phyloP scores from a whole-genome alignment of 2,113 vertebrate genomes.

The Siphamia tubifer region DNA sequence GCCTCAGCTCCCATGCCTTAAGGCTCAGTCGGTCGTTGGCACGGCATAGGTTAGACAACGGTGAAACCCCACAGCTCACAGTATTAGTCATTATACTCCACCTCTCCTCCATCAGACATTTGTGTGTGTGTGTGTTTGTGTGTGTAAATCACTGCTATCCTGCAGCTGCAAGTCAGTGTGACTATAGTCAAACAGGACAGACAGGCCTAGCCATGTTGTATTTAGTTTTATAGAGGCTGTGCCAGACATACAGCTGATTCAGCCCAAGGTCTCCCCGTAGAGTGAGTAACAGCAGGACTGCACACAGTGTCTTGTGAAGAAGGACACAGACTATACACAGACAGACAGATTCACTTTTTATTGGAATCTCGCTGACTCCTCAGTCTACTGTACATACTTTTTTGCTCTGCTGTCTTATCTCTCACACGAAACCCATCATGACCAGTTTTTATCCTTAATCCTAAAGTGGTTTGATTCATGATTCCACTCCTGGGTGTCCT shows the following conservation, averaged over 20 bases:
- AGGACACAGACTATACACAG: slow-evolving; percentile 40
- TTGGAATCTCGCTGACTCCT: slow-evolving; percentile 30
- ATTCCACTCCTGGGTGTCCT: not conserved
- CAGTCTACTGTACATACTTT: slow-evolving; percentile 29
- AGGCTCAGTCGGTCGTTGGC: slow-evolving; percentile 41
- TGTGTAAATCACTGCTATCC: slow-evolving; percentile 31
- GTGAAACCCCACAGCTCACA: slow-evolving; percentile 25
- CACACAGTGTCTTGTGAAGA: not conserved
- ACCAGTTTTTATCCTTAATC: not conserved
- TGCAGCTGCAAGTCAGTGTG: slow-evolving; percentile 52
- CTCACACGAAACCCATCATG: not conserved
- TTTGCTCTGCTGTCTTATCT: not conserved
- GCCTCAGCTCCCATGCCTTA: slow-evolving; percentile 25
- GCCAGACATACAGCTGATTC: slow-evolving; percentile 62
- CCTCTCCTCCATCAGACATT: not conserved
- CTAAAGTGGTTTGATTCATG: not conserved
- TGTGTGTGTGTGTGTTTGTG: not conserved
- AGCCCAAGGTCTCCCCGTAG: slow-evolving; percentile 41
- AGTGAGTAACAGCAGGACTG: slow-evolving; percentile 46
- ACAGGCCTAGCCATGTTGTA: slow-evolving; percentile 47
- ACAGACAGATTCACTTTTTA: slow-evolving; percentile 4
- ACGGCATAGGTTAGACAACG: slow-evolving; percentile 54
- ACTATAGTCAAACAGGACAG: not conserved
- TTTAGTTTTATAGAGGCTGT: slow-evolving; percentile 15
- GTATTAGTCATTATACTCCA: slow-evolving; percentile 38